Evolutionary conservation across 2,888 invertebrate species (phyloP).

Genomic region (Sturmia bella): DNA sequence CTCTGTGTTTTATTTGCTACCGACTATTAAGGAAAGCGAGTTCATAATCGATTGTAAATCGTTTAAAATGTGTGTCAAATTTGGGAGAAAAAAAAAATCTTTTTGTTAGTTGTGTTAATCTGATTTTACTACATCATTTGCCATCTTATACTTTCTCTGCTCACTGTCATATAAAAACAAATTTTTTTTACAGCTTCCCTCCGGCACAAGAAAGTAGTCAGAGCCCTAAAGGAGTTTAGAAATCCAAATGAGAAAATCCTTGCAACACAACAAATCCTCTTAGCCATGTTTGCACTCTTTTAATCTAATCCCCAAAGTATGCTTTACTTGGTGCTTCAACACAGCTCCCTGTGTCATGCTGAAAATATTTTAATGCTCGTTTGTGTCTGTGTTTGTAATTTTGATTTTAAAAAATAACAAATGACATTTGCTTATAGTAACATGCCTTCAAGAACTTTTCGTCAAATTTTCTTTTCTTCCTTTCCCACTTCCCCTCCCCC

Average conservation of each 20-base stretch:
- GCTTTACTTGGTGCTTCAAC: not conserved
- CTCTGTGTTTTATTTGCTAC: not conserved
- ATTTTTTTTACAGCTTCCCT: conserved; percentile 41
- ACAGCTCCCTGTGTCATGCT: not conserved
- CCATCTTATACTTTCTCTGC: conserved; percentile 23
- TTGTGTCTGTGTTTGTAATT: not conserved
- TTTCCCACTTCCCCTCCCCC: not conserved
- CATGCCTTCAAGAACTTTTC: conserved; percentile 23
- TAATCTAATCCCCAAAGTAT: conserved; percentile 19
- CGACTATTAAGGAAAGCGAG: not conserved
- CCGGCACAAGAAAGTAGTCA: not conserved
- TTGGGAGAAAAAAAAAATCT: conserved; percentile 4
- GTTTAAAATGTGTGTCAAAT: not conserved
- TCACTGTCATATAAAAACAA: not conserved
- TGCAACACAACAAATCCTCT: not conserved
- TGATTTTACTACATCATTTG: conserved; percentile 57
- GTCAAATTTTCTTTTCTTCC: not conserved
- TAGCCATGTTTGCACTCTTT: conserved; percentile 6
- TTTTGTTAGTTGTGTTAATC: conserved; percentile 54
- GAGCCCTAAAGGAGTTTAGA: conserved; percentile 4
- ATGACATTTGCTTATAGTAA: no score
- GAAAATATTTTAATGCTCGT: not conserved
- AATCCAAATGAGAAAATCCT: no score
- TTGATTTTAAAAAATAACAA: conserved; percentile 4
- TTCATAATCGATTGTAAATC: not conserved